A percentile compares a stretch with the other conserved stretches of the same genome.
These are phyloP conservation scores for Bombus confusus DNA, from an alignment of 1,140 invertebrate species.

Conservation along the genomic window DNA sequence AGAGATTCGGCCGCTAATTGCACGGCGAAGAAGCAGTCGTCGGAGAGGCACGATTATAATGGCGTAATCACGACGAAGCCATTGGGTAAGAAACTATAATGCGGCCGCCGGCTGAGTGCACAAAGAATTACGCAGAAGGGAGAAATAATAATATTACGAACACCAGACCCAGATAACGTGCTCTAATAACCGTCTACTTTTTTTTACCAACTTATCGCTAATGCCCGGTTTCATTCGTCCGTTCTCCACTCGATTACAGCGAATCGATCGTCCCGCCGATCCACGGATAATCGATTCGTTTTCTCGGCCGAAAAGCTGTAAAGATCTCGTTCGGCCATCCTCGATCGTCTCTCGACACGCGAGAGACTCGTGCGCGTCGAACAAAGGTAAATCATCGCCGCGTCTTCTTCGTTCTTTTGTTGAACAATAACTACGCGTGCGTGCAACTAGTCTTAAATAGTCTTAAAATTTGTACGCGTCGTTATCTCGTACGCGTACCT, in stretches of 20 bases:
- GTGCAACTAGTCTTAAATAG: not conserved
- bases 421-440: not conserved
- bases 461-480: too few relatives aligned
- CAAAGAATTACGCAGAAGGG: slow-evolving; percentile 34
- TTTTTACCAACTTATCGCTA: slow-evolving; percentile 15
- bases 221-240: slow-evolving; percentile 21
- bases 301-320: not conserved
- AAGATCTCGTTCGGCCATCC: not conserved
- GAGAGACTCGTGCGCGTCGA: not conserved
- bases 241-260: not conserved
- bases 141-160: slow-evolving; percentile 48
- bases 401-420: not conserved
- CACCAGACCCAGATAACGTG: slow-evolving; percentile 9
- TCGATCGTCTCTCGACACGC: not conserved
- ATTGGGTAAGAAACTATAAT: slow-evolving; percentile 56
- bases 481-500: not conserved
- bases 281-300: not conserved
- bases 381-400: not conserved
- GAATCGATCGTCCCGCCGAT: not conserved
- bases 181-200: slow-evolving; percentile 32
- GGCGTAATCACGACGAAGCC: slow-evolving; percentile 54
- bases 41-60: slow-evolving; percentile 62
- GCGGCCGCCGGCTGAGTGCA: slow-evolving; percentile 5
- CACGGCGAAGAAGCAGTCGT: slow-evolving; percentile 57
- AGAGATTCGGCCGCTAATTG: slow-evolving; percentile 62